These are phyloP conservation scores for Zaprionus vittiger DNA, from an alignment of 1,140 invertebrate species.

Conservation along the genomic window DNA sequence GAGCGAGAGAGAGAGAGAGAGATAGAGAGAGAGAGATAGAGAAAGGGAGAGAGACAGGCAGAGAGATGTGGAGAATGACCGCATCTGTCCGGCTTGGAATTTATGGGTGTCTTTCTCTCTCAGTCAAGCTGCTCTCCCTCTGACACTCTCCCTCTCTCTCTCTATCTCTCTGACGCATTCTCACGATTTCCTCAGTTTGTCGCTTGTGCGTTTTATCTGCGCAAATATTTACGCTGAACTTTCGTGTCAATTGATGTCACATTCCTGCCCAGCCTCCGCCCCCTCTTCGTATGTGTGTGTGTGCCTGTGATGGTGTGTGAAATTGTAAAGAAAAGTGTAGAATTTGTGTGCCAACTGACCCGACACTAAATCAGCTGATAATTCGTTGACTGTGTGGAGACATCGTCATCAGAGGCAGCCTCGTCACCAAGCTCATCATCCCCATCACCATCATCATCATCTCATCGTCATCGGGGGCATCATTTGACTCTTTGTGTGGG, in stretches of 20 bases:
- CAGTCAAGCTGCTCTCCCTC: neutral
- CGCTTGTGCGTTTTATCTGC: conserved; percentile 63
- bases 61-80: conserved; percentile 52
- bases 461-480: conserved; percentile 7
- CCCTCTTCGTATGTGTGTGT: conserved; percentile 1
- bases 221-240: conserved; percentile 81
- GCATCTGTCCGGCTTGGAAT: conserved; percentile 62
- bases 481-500: conserved; percentile 39
- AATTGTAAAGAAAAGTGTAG: conserved; percentile 80
- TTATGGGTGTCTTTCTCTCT: conserved; percentile 69
- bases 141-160: neutral
- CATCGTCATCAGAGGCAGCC: conserved; percentile 1
- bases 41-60: too few relatives aligned
- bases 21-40: conserved; percentile 5
- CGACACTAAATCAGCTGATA: conserved; percentile 79
- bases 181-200: conserved; percentile 32
- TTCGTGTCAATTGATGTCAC: conserved; percentile 81
- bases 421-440: conserved; percentile 18
- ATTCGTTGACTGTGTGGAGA: conserved; percentile 40
- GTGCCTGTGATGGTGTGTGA: conserved; percentile 47
- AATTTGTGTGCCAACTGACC: conserved; percentile 75
- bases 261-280: conserved; percentile 47
- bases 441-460: conserved; percentile 1
- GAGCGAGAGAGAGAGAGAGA: conserved; percentile 30
- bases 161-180: conserved; percentile 21